Evolutionary conservation across 2,888 invertebrate species (phyloP).

Genomic region (Mesorhabditis sp.): DNA sequence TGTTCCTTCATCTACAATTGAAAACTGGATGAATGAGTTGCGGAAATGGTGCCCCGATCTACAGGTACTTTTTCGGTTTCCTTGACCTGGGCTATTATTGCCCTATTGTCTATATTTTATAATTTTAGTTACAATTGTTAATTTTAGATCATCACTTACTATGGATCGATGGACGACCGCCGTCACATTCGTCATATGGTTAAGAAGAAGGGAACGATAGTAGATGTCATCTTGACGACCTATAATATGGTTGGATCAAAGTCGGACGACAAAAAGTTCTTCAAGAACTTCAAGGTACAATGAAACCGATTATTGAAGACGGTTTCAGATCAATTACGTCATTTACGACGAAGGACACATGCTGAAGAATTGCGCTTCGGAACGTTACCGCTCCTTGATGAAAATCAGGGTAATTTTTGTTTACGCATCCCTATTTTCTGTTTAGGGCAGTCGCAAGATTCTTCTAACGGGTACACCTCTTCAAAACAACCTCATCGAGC

Average conservation of each 20-base stretch:
- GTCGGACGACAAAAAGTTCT: constrained; percentile 83
- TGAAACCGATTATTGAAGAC: neutral
- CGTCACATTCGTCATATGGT: constrained; percentile 35
- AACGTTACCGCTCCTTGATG: constrained; percentile 63
- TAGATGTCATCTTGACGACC: constrained; percentile 47
- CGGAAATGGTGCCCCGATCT: constrained; percentile 43
- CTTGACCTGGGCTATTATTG: neutral
- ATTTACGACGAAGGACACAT: constrained; percentile 90
- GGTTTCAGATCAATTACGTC: constrained; percentile 78
- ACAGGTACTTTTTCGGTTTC: constrained; percentile 18
- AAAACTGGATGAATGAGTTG: constrained; percentile 62
- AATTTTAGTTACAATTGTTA: neutral
- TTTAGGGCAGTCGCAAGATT: constrained; percentile 77
- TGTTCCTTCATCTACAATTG: constrained; percentile 91
- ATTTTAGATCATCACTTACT: constrained; percentile 47
- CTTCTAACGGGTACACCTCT: constrained; percentile 90
- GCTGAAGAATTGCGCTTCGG: constrained; percentile 93
- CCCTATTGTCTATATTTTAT: neutral
- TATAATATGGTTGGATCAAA: constrained; percentile 77
- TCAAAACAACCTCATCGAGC: constrained; percentile 88
- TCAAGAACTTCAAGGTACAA: constrained; percentile 66
- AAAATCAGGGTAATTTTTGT: constrained; percentile 31
- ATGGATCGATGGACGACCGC: constrained; percentile 48
- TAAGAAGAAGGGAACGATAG: constrained; percentile 34
- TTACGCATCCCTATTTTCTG: constrained; percentile 21